Conservation (phyloP, 2,888 invertebrate species). For the Fissipunctia ypsillon region DNA sequence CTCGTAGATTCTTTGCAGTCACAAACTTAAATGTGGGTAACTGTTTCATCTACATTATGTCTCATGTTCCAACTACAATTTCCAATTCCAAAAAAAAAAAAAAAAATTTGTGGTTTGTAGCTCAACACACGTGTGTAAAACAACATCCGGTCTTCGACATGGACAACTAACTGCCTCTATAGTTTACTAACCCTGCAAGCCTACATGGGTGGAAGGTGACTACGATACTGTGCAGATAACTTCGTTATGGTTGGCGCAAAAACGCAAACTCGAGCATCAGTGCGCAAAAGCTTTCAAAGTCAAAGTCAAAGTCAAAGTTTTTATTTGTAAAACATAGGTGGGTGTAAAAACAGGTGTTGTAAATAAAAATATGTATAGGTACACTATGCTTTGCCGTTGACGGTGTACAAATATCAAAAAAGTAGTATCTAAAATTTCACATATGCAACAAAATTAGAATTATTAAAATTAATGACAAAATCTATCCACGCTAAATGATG, state of each 20-base stretch:
- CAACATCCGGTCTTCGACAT: neutral
- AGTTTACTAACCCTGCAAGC: neutral
- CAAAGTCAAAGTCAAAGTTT: too few species aligned
- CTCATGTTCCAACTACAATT: neutral
- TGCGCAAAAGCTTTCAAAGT: slow-evolving; percentile 16
- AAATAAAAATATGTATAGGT: too few species aligned
- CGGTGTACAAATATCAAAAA: too few species aligned
- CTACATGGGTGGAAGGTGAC: neutral
- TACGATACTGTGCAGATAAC: neutral
- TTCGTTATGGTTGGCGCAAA: neutral
- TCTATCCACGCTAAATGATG: too few species aligned
- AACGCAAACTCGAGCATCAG: neutral
- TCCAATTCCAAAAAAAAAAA: too few species aligned
- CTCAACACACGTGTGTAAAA: neutral
- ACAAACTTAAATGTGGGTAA: neutral
- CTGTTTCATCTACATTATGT: neutral
- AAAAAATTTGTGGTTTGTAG: neutral
- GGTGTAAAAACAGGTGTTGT: too few species aligned
- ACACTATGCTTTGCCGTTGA: too few species aligned
- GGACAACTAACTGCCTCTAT: neutral
- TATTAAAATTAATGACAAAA: too few species aligned
- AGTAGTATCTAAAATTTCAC: too few species aligned
- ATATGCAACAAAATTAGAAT: too few species aligned
- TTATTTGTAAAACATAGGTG: too few species aligned
- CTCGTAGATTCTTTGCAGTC: slow-evolving; percentile 5